Conservation (phyloP, 2,797 vertebrate genomes). For the Euthynnus affinis region DNA sequence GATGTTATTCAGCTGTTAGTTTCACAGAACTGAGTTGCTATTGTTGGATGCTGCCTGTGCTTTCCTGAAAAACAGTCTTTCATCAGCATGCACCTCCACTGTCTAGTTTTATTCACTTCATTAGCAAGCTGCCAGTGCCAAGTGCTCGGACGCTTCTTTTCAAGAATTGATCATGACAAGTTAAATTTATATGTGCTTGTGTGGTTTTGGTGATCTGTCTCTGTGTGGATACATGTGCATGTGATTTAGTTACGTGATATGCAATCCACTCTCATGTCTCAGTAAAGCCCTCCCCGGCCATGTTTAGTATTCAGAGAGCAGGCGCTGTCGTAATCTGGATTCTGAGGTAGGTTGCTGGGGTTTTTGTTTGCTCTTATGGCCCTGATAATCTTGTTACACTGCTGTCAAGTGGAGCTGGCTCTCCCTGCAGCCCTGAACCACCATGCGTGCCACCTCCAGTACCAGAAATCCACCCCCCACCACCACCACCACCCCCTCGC, state of each 20-base stretch:
- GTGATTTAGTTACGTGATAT: constrained; percentile 60
- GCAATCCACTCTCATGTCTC: constrained; percentile 66
- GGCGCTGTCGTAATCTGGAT: constrained; percentile 78
- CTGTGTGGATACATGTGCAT: constrained; percentile 38
- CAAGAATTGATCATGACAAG: constrained; percentile 76
- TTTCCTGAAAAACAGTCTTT: constrained; percentile 60
- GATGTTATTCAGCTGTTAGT: constrained; percentile 56
- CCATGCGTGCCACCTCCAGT: constrained; percentile 73
- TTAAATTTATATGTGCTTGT: constrained; percentile 71
- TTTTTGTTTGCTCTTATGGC: constrained; percentile 83
- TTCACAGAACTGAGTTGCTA: constrained; percentile 45
- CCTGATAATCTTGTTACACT: constrained; percentile 85
- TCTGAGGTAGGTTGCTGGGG: constrained; percentile 77
- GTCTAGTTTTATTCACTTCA: constrained; percentile 78
- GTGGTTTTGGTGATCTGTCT: constrained; percentile 60
- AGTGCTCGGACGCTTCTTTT: constrained; percentile 69
- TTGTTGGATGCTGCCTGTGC: constrained; percentile 55
- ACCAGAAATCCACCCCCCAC: constrained; percentile 55
- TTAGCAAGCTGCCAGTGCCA: constrained; percentile 73
- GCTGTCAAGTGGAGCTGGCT: constrained; percentile 84
- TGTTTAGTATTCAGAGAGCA: constrained; percentile 81
- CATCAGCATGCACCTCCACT: constrained; percentile 77
- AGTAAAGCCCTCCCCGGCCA: constrained; percentile 61
- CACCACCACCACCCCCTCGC: constrained; percentile 1
- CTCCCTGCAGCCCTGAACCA: constrained; percentile 76